These are phyloP conservation scores for Agrotis exclamationis DNA, from an alignment of 2,888 invertebrate species.

Conservation along the genomic window DNA sequence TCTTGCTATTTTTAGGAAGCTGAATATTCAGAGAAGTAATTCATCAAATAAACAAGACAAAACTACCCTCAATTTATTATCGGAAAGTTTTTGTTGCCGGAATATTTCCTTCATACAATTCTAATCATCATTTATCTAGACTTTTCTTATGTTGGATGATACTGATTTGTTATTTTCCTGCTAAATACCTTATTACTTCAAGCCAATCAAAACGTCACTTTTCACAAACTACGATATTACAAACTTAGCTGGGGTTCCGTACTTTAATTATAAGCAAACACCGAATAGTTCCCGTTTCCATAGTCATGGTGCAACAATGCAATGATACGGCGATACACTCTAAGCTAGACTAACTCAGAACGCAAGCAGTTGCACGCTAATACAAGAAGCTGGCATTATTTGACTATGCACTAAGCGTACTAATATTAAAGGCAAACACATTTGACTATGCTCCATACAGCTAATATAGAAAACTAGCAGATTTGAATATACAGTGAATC, in stretches of 20 bases:
- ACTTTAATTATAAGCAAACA: conserved; percentile 27
- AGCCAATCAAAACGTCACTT: neutral
- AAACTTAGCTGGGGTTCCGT: neutral
- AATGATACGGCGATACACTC: conserved; percentile 22
- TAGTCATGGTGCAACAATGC: conserved; percentile 29
- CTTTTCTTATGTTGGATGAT: neutral
- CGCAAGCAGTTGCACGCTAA: neutral
- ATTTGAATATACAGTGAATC: too few species aligned
- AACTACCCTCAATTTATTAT: neutral
- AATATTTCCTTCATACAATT: neutral
- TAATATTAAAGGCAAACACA: too few species aligned
- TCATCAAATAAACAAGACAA: neutral
- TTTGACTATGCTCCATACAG: too few species aligned
- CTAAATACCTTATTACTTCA: conserved; percentile 12
- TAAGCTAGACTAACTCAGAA: conserved; percentile 14
- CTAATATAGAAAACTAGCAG: too few species aligned
- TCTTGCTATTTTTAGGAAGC: neutral
- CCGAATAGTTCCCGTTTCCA: neutral
- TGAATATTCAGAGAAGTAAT: neutral
- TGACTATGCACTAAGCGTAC: neutral
- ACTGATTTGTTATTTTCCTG: neutral
- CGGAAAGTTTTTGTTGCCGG: neutral
- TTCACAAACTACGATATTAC: conserved; percentile 2
- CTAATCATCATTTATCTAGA: neutral
- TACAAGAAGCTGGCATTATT: conserved; percentile 2